Evolutionary conservation across 2,113 vertebrate species (phyloP).

Genomic region (Nycticryphes semicollaris): DNA sequence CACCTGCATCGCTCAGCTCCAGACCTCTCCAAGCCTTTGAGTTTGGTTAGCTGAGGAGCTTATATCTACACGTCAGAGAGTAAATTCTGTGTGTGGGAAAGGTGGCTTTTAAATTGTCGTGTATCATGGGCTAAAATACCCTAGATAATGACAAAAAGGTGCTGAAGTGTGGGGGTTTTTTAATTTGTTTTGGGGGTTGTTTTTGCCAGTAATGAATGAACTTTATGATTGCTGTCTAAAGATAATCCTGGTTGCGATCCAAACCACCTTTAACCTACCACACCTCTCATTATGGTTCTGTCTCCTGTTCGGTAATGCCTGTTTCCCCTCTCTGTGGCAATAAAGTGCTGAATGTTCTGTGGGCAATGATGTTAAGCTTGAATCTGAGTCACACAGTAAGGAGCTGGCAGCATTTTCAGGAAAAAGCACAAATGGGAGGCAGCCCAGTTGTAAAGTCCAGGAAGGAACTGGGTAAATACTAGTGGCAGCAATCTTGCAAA

Average conservation of each 20-base stretch:
- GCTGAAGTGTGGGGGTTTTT: background rate
- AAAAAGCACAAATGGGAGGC: conserved; percentile 26
- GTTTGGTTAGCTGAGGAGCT: background rate
- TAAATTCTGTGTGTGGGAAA: background rate
- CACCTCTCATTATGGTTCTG: background rate
- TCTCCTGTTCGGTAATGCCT: background rate
- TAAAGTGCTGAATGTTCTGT: background rate
- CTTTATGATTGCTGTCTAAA: background rate
- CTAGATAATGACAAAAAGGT: background rate
- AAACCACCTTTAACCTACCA: background rate
- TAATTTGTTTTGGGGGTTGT: background rate
- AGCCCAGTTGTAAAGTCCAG: background rate
- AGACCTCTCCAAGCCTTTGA: background rate
- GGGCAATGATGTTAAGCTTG: background rate
- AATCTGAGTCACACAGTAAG: background rate
- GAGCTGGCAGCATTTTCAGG: conserved; percentile 47
- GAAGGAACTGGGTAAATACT: conserved; percentile 12
- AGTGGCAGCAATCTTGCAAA: background rate
- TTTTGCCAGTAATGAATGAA: background rate
- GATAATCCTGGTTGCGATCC: background rate
- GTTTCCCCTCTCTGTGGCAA: background rate
- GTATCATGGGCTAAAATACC: background rate
- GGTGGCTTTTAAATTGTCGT: background rate
- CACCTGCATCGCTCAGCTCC: background rate
- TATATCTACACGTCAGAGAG: fast-evolving